Percentiles rank a stretch among this genome's conserved stretches.
Evolutionary conservation across 2,888 invertebrate species (phyloP).

Genomic region (Dioctria rufipes): DNA sequence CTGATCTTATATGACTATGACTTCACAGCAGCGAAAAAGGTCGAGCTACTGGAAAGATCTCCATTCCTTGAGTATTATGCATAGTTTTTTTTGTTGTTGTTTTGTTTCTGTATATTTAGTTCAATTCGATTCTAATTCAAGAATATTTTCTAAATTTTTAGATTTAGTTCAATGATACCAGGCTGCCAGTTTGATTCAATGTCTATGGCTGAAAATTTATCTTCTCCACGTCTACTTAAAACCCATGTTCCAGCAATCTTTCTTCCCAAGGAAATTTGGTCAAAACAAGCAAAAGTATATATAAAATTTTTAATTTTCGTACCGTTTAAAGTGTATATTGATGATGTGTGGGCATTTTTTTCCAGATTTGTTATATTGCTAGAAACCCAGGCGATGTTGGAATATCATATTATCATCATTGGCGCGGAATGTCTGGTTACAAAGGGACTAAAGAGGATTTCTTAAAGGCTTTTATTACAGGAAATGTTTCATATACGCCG

Average conservation of each 20-base stretch:
- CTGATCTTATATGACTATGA: conserved; percentile 66
- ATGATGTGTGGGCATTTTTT: not conserved
- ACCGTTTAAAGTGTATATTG: not conserved
- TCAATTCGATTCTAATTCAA: conserved; percentile 7
- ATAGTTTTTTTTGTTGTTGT: too few relatives aligned
- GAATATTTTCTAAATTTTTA: conserved; percentile 10
- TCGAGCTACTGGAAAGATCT: conserved; percentile 66
- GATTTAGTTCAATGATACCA: conserved; percentile 8
- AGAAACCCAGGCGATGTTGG: conserved; percentile 17
- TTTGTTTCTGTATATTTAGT: not conserved
- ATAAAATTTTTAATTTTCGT: not conserved
- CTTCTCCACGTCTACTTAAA: conserved; percentile 67
- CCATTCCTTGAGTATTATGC: conserved; percentile 66
- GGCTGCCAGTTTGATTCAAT: not conserved
- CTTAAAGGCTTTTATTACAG: conserved; percentile 16
- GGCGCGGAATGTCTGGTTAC: not conserved
- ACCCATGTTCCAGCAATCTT: conserved; percentile 67
- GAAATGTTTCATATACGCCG: not conserved
- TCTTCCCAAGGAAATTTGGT: conserved; percentile 67
- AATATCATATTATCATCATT: conserved; percentile 12
- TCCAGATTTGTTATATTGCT: conserved; percentile 10
- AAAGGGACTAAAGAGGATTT: conserved; percentile 5
- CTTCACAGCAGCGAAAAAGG: conserved; percentile 65
- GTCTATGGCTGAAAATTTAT: conserved; percentile 61
- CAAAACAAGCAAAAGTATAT: conserved; percentile 67